Evolutionary conservation across 2,113 vertebrate genomes (phyloP).

Genomic region (Trochalopteron elliotii): DNA sequence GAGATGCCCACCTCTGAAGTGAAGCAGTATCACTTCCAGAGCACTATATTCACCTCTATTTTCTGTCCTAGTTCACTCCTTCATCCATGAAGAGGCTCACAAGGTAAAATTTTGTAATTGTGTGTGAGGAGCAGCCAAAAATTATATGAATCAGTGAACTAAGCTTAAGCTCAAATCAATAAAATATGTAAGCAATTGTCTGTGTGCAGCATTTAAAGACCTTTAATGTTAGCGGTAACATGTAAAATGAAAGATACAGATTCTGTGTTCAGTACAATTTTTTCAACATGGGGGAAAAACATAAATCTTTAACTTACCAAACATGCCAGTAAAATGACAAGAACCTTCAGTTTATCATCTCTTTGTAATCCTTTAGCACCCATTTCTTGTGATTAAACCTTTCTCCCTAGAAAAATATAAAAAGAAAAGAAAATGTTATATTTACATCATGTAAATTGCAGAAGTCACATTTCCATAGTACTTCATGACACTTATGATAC

Average conservation of each 20-base stretch:
- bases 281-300: neutral
- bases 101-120: neutral
- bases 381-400: slow-evolving; percentile 49
- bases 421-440: neutral
- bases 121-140: neutral
- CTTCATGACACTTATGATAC: neutral
- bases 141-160: neutral
- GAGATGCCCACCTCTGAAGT: neutral
- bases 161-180: neutral
- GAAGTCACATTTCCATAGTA: neutral
- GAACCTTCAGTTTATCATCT: slow-evolving; percentile 41
- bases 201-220: neutral
- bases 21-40: neutral
- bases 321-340: slow-evolving; percentile 53
- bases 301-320: slow-evolving; percentile 65
- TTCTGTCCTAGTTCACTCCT: neutral
- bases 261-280: neutral
- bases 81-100: neutral
- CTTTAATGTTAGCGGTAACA: neutral
- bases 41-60: neutral
- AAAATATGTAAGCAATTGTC: neutral
- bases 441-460: neutral
- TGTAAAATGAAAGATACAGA: neutral
- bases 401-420: neutral
- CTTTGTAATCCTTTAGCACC: slow-evolving; percentile 19